Evolutionary conservation across 2,113 vertebrate genomes (phyloP).

Genomic region (Oreochromis niloticus): DNA sequence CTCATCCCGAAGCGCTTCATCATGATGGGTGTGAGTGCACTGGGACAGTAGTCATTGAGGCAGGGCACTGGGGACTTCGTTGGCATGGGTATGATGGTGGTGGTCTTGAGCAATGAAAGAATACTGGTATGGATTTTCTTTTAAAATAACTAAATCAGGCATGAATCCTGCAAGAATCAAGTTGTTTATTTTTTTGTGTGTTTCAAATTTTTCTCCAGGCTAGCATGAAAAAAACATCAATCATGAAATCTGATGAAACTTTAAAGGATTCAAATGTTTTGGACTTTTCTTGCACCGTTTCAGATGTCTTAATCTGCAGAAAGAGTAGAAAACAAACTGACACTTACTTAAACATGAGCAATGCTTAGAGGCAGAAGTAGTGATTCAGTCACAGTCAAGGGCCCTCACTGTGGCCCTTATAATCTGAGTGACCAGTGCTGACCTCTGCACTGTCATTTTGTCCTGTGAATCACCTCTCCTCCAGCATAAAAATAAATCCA

Average conservation of each 20-base stretch:
- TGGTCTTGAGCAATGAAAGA: background rate
- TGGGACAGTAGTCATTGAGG: too few relatives aligned
- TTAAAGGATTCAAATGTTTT: background rate
- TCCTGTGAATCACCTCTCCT: background rate
- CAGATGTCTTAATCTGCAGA: background rate
- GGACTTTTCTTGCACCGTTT: background rate
- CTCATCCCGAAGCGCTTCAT: too few relatives aligned
- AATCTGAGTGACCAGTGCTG: slow-evolving; percentile 3
- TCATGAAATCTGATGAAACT: background rate
- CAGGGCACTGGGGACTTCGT: too few relatives aligned
- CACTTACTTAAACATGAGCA: background rate
- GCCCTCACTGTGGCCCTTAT: background rate
- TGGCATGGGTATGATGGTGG: too few relatives aligned
- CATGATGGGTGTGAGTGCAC: too few relatives aligned
- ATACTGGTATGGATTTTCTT: background rate
- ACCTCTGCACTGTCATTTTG: background rate
- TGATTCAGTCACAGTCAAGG: background rate
- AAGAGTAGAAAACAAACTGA: background rate
- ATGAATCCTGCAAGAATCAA: background rate
- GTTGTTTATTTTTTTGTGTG: background rate
- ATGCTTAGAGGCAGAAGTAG: background rate
- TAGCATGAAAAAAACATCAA: background rate
- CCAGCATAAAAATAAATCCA: slow-evolving; percentile 33
- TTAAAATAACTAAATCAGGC: rapidly evolving
- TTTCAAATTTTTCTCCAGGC: background rate